Evolutionary conservation across 92 coral and sea anemone species (phyloP).

Genomic region (Metridium senile): DNA sequence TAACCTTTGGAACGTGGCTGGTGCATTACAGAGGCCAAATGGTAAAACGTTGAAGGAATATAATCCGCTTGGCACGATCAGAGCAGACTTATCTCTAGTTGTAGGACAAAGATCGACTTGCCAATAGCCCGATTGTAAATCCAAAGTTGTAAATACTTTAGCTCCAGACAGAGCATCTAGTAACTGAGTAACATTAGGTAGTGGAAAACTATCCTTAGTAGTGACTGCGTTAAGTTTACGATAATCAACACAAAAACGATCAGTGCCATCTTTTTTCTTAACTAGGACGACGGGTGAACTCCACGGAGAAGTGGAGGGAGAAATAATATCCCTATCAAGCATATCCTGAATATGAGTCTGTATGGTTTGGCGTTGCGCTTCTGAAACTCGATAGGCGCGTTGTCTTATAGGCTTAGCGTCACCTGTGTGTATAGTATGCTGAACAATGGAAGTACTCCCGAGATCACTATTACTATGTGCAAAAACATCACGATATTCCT

Average conservation of each 20-base stretch:
- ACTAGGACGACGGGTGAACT: conserved; percentile 59
- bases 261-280: conserved; percentile 46
- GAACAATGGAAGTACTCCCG: conserved; percentile 44
- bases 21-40: conserved; percentile 24
- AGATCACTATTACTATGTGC: conserved; percentile 26
- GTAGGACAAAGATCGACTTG: not conserved
- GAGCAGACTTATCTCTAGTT: conserved; percentile 7
- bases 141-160: not conserved
- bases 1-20: conserved; percentile 29
- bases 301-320: conserved; percentile 71
- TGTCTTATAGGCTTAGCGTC: conserved; percentile 43
- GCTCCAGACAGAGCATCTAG: not conserved
- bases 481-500: conserved; percentile 43
- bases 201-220: conserved; percentile 8
- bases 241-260: conserved; percentile 12
- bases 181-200: not conserved
- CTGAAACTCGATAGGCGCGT: conserved; percentile 50
- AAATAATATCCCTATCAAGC: conserved; percentile 50
- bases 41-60: conserved; percentile 3
- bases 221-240: conserved; percentile 8
- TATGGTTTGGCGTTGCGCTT: conserved; percentile 33
- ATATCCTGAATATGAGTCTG: conserved; percentile 44
- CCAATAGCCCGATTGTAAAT: conserved; percentile 4
- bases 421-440: conserved; percentile 45
- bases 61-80: not conserved